These are phyloP conservation scores for Spilogale gracilis DNA, from an alignment of 2,113 vertebrate species.

Conservation along the genomic window DNA sequence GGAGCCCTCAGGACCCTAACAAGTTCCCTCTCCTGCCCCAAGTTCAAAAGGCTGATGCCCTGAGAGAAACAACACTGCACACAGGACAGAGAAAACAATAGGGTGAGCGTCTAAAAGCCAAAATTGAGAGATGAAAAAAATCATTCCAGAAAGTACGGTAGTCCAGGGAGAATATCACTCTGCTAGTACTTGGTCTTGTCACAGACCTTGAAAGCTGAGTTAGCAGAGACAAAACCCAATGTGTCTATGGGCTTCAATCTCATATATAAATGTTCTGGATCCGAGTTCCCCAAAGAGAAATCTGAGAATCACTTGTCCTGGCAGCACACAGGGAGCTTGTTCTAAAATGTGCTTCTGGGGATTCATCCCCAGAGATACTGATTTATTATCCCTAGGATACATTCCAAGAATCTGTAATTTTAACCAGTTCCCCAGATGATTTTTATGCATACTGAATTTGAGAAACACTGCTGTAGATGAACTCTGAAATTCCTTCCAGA, in stretches of 20 bases:
- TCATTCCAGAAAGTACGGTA: not conserved
- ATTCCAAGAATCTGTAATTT: constrained; percentile 13
- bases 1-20: not conserved
- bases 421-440: not conserved
- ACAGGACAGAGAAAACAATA: not conserved
- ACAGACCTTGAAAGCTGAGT: not conserved
- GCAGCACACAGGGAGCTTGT: not conserved
- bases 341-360: not conserved
- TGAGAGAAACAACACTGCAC: not conserved
- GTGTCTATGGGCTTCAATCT: not conserved
- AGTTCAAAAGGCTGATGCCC: not conserved
- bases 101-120: not conserved
- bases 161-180: no score
- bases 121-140: not conserved
- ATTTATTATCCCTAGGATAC: not conserved
- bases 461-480: not conserved
- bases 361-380: not conserved
- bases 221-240: not conserved
- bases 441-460: not conserved
- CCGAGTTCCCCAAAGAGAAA: not conserved
- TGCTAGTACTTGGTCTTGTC: not conserved
- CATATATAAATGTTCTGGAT: not conserved
- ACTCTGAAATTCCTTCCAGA: constrained; percentile 29
- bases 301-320: not conserved
- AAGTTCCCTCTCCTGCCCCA: not conserved